Evolutionary conservation across 1,140 invertebrate species (phyloP), one percentile per base, ranked within the genome.

Genomic region (Berghia stephanieae): DNA sequence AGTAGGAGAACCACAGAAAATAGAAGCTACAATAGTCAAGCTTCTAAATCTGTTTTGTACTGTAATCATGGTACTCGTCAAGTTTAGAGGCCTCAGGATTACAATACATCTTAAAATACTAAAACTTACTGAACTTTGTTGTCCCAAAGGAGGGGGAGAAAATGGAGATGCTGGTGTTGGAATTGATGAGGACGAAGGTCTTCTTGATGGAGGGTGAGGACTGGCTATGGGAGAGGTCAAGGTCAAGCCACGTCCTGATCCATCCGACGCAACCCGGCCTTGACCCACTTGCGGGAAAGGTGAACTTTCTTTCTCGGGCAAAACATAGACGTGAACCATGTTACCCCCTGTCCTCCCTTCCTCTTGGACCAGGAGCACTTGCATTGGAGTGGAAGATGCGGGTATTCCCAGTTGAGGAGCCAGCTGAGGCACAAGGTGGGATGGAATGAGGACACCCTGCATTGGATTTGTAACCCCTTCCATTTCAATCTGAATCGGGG

Each of bases 401-500:
- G 24, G 60, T 21, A 76, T 66, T 3, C 74, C 74, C 21, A 76
- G 74, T 43, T 76, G 74, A 6, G 74, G 74, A 27, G 60, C 74
- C 36, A 76, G 44, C 4, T 27, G 16, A 21, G 74, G 74, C 16
- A 76, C 63, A 60, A 76, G 44, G 21, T 57, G 24, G 2, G 57
- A 67, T 0, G 74, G 74, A 18, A 76, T 76, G 1, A 76, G 63
- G 2, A 76, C 63, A 18, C 74, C 74, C 63, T 76, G 74, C 31
- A 68, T 63, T 46, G 63, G 60, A n/a, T 34, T 76, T 18, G 46
- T 34, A 60, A 66, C 74, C 1, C 63, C 74, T 10, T 57, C 57
- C 74, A 76, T 68, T 36, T 76, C 74, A 68, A 76, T 76, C 63
- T 76, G 74, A 42, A 76, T 44, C 52, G 67, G 74, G 38, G 43